Evolutionary conservation across 2,888 invertebrate genomes (phyloP).

Genomic region (Dromius quadrimaculatus): DNA sequence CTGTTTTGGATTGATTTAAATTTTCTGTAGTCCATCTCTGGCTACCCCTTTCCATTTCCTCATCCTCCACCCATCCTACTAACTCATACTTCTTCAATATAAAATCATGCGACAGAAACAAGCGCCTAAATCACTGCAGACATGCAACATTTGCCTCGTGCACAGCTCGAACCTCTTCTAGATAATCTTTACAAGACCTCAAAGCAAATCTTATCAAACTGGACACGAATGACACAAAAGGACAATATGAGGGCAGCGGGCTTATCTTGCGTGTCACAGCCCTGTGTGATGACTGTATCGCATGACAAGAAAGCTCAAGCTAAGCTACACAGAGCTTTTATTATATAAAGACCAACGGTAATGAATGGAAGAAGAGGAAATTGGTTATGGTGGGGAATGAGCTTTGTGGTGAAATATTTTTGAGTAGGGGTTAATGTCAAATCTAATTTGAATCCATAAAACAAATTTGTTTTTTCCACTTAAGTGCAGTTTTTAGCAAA

Average conservation of each 20-base stretch:
- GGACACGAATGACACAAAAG: conserved; percentile 53
- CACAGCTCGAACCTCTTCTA: not conserved
- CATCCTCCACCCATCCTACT: conserved; percentile 5
- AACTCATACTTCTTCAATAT: conserved; percentile 17
- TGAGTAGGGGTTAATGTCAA: too few relatives aligned
- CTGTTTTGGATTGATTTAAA: too few relatives aligned
- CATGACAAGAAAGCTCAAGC: conserved; percentile 46
- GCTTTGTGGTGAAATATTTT: not conserved
- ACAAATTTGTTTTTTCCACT: too few relatives aligned
- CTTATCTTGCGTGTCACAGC: conserved; percentile 43
- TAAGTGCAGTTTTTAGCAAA: too few relatives aligned
- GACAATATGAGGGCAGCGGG: conserved; percentile 49
- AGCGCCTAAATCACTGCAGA: conserved; percentile 47
- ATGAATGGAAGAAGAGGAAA: not conserved
- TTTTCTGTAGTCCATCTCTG: not conserved
- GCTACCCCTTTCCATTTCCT: too few relatives aligned
- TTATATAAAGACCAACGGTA: not conserved
- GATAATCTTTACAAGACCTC: conserved; percentile 53
- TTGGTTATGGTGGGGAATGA: not conserved
- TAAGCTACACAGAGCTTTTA: conserved; percentile 22
- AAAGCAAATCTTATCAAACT: conserved; percentile 51
- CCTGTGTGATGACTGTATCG: conserved; percentile 48
- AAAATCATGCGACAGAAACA: conserved; percentile 28
- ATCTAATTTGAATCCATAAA: too few relatives aligned
- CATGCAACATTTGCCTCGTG: too few relatives aligned